These are phyloP conservation scores for Eilema depressum DNA, from an alignment of 2,888 invertebrate species.

Conservation along the genomic window DNA sequence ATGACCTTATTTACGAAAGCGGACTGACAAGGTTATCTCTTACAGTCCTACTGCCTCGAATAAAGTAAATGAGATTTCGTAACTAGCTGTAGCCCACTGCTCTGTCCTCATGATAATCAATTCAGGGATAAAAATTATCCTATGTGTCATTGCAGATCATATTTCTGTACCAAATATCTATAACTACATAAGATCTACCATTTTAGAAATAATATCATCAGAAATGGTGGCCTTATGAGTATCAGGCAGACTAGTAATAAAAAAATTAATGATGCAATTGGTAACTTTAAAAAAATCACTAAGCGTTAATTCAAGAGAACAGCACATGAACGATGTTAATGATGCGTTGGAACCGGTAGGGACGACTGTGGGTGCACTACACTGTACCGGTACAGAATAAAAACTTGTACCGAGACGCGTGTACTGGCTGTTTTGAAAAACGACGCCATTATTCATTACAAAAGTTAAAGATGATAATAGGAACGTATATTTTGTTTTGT, in stretches of 20 bases:
- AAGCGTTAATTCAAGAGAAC: conserved; percentile 64
- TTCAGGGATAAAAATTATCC: too few relatives aligned
- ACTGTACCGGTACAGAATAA: conserved; percentile 61
- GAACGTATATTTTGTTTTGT: conserved; percentile 71
- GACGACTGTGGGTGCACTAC: conserved; percentile 47
- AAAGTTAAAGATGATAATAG: conserved; percentile 76
- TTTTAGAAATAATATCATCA: too few relatives aligned
- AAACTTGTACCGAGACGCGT: conserved; percentile 66
- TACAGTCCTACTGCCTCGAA: conserved; percentile 63
- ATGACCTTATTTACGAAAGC: conserved; percentile 73
- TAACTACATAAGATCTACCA: too few relatives aligned
- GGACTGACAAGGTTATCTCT: conserved; percentile 73
- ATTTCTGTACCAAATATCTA: too few relatives aligned
- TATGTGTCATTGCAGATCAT: too few relatives aligned
- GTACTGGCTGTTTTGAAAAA: conserved; percentile 68
- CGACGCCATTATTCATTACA: conserved; percentile 77
- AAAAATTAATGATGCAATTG: conserved; percentile 62
- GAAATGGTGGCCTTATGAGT: background rate
- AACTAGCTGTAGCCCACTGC: background rate
- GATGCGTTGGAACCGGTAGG: conserved; percentile 75
- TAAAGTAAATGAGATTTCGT: conserved; percentile 44
- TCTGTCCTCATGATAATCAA: too few relatives aligned
- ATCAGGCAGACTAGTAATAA: conserved; percentile 26
- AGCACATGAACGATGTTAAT: conserved; percentile 68
- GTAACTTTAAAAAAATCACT: conserved; percentile 67